Percentiles rank a stretch among this genome's conserved stretches.
phyloP scores from a whole-genome alignment of 2,888 invertebrate genomes.

The Gerris lacustris region DNA sequence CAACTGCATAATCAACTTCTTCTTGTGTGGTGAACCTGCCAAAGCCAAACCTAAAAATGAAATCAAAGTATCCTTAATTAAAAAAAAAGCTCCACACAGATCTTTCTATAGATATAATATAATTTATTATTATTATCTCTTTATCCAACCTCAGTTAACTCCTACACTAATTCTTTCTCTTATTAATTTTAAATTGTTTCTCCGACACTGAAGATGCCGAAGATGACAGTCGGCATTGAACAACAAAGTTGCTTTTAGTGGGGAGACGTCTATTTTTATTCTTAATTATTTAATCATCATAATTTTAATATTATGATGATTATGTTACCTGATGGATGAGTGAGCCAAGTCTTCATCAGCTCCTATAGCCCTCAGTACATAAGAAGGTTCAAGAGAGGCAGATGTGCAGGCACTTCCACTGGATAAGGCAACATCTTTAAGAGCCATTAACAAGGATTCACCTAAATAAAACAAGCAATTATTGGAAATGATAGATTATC shows the following conservation, averaged over 20 bases:
- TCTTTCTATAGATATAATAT: too few relatives aligned
- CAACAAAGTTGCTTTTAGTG: too few relatives aligned
- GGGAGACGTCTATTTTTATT: too few relatives aligned
- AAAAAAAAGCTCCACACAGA: too few relatives aligned
- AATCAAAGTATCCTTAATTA: neutral
- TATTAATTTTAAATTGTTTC: too few relatives aligned
- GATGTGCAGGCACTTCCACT: constrained; percentile 99
- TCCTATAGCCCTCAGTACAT: constrained; percentile 93
- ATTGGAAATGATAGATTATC: neutral
- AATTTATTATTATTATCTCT: too few relatives aligned
- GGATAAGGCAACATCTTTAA: constrained; percentile 92
- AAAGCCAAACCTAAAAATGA: constrained; percentile 69
- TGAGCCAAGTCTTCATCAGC: constrained; percentile 97
- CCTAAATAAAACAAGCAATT: constrained; percentile 39
- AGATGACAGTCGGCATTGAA: too few relatives aligned
- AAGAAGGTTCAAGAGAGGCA: constrained; percentile 94
- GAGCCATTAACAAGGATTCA: constrained; percentile 92
- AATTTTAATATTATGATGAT: too few relatives aligned
- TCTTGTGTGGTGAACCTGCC: constrained; percentile 91
- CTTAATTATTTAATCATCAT: too few relatives aligned
- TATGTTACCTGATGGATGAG: constrained; percentile 90
- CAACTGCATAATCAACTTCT: constrained; percentile 92
- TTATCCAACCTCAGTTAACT: too few relatives aligned
- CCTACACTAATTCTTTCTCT: too few relatives aligned
- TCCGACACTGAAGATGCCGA: too few relatives aligned